Evolutionary conservation across 2,113 vertebrate genomes (phyloP).

Genomic region (Turdus rufiventris): DNA sequence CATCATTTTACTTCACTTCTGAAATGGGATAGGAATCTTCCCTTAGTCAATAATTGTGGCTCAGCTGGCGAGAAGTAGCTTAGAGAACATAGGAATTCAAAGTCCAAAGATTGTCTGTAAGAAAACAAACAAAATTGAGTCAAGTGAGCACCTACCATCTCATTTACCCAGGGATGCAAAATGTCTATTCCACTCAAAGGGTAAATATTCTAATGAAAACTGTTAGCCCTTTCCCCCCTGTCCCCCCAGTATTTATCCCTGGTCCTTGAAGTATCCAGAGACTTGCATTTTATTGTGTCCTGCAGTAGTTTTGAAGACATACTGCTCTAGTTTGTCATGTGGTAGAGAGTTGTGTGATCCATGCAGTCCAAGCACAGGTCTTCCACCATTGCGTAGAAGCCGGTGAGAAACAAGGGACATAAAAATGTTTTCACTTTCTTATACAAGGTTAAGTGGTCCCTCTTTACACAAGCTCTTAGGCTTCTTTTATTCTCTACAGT

Average conservation of each 20-base stretch:
- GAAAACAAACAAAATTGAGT: background rate
- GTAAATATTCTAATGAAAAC: background rate
- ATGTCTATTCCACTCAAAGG: background rate
- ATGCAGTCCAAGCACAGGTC: no score
- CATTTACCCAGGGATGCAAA: background rate
- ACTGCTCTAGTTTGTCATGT: background rate
- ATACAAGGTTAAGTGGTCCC: background rate
- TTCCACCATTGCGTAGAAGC: background rate
- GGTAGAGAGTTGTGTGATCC: background rate
- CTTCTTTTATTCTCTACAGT: background rate
- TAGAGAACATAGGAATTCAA: background rate
- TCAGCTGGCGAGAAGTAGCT: background rate
- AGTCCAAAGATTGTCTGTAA: background rate
- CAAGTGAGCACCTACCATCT: background rate
- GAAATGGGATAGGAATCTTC: background rate
- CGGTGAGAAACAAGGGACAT: background rate
- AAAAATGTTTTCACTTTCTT: background rate
- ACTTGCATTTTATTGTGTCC: background rate
- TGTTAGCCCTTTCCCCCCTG: background rate
- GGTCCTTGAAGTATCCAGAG: background rate
- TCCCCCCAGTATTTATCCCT: background rate
- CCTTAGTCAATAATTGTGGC: background rate
- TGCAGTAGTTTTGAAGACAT: background rate
- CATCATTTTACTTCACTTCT: background rate
- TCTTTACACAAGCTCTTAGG: background rate